These are phyloP conservation scores for Deilephila elpenor DNA, from an alignment of 2,888 invertebrate species.

Conservation along the genomic window DNA sequence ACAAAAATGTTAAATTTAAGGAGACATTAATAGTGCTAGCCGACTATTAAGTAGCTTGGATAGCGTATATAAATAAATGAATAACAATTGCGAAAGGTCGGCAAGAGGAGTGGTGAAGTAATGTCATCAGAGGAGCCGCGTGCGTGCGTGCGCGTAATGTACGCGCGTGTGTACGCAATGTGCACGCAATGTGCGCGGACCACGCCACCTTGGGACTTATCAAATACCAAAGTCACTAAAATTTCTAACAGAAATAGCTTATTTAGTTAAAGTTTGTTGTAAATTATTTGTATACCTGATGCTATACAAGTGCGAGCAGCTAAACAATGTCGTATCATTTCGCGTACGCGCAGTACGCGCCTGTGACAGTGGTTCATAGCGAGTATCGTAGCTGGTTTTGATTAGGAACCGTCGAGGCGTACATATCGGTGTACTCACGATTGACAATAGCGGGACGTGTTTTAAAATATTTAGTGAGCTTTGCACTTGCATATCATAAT, in stretches of 20 bases:
- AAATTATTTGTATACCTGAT: constrained; percentile 74
- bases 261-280: constrained; percentile 72
- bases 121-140: neutral
- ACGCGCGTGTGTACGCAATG: constrained; percentile 7
- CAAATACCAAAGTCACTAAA: constrained; percentile 83
- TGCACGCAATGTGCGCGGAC: constrained; percentile 15
- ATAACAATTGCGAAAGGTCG: constrained; percentile 48
- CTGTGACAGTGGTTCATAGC: constrained; percentile 10
- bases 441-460: constrained; percentile 61
- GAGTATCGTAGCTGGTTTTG: constrained; percentile 2
- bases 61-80: constrained; percentile 49
- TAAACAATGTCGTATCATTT: constrained; percentile 51
- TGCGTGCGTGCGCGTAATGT: too few species aligned
- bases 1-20: constrained; percentile 80
- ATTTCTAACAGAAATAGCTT: constrained; percentile 78
- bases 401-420: constrained; percentile 1
- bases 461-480: constrained; percentile 80
- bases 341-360: neutral
- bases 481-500: constrained; percentile 84
- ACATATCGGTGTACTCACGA: constrained; percentile 58
- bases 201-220: constrained; percentile 56
- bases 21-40: constrained; percentile 78
- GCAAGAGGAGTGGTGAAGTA: constrained; percentile 30
- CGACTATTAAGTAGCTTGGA: constrained; percentile 74
- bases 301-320: constrained; percentile 84